These are phyloP conservation scores for Calosoma granatense DNA, from an alignment of 1,140 invertebrate genomes.

Conservation along the genomic window DNA sequence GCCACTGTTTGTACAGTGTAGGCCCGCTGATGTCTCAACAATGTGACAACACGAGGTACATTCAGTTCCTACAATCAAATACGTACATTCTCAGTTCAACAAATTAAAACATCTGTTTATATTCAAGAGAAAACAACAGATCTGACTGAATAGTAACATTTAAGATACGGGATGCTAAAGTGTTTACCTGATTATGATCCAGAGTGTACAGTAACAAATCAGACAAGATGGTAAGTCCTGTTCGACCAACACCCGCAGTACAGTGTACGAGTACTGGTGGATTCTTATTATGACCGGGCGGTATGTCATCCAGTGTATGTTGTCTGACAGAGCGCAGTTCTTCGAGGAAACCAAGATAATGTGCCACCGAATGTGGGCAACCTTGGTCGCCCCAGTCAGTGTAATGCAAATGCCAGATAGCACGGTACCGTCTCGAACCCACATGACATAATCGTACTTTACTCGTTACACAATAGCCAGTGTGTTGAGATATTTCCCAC, in stretches of 20 bases:
- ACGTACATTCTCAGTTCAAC: too few species aligned
- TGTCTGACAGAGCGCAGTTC: slow-evolving; percentile 73
- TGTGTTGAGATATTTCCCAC: slow-evolving; percentile 50
- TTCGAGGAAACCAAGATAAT: slow-evolving; percentile 60
- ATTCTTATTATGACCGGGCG: slow-evolving; percentile 54
- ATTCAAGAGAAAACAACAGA: not conserved
- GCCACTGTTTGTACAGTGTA: slow-evolving; percentile 76
- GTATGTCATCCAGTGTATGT: slow-evolving; percentile 55
- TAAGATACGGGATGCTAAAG: not conserved
- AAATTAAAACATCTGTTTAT: not conserved
- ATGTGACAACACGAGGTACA: slow-evolving; percentile 61
- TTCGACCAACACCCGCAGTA: slow-evolving; percentile 56
- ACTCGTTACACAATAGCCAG: slow-evolving; percentile 47
- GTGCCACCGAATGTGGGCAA: slow-evolving; percentile 30
- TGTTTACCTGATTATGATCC: slow-evolving; percentile 73
- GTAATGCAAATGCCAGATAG: slow-evolving; percentile 75
- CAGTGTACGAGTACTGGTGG: slow-evolving; percentile 62
- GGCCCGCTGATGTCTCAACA: slow-evolving; percentile 73
- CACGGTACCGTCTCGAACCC: slow-evolving; percentile 43
- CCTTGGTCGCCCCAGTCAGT: slow-evolving; percentile 65
- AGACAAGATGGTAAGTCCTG: slow-evolving; percentile 65
- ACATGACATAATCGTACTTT: slow-evolving; percentile 46
- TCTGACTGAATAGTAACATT: not conserved
- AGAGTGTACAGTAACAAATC: slow-evolving; percentile 73
- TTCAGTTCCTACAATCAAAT: slow-evolving; percentile 54